Evolutionary conservation across 2,113 vertebrate genomes (phyloP).

Genomic region (Erpornis zantholeuca): DNA sequence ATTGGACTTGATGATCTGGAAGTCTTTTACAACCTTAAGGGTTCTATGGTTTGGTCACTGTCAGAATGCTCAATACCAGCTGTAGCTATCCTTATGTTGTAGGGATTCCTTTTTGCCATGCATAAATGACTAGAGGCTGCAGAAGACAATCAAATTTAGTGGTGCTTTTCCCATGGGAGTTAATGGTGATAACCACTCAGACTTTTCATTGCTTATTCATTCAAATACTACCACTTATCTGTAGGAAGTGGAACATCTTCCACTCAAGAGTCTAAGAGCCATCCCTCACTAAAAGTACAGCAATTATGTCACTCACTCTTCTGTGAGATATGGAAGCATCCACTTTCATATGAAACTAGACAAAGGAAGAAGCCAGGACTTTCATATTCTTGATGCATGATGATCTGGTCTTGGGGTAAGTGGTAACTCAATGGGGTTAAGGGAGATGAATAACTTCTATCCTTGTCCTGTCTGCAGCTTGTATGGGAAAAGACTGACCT

Average conservation of each 20-base stretch:
- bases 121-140: not conserved
- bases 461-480: not conserved
- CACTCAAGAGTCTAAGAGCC: not conserved
- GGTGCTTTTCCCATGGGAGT: not conserved
- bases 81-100: not conserved
- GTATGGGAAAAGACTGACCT: not conserved
- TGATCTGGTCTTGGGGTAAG: not conserved
- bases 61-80: not conserved
- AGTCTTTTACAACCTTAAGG: accelerated
- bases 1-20: not conserved
- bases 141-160: not conserved
- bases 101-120: not conserved
- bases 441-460: not conserved
- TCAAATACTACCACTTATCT: not conserved
- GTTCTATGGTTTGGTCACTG: not conserved
- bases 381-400: not conserved
- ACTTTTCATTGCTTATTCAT: not conserved
- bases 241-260: not conserved
- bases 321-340: not conserved
- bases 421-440: not conserved
- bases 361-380: not conserved
- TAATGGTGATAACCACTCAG: not conserved
- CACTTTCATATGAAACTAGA: not conserved
- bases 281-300: not conserved
- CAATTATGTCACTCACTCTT: not conserved